Conservation (phyloP, 1,140 invertebrate genomes). For the Ceratina japonica region DNA sequence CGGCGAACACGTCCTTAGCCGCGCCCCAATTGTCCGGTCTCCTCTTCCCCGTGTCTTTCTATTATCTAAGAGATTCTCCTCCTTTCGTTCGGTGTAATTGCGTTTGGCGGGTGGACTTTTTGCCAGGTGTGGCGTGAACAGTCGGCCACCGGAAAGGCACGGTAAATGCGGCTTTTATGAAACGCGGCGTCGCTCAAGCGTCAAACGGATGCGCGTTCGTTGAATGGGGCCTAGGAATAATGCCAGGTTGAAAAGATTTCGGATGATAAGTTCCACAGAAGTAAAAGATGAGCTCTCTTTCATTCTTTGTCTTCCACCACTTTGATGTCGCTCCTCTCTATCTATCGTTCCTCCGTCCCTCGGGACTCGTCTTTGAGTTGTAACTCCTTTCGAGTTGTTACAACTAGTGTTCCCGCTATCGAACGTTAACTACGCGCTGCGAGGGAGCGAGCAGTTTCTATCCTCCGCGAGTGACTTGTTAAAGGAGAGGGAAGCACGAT, state of each 20-base stretch:
- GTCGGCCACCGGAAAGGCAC: too few species aligned
- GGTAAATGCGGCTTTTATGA: too few species aligned
- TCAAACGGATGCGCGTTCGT: neutral
- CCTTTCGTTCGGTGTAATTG: too few species aligned
- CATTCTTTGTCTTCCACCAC: neutral
- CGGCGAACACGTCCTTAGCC: neutral
- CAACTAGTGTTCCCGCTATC: neutral
- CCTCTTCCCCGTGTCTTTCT: too few species aligned
- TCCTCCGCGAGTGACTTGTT: neutral
- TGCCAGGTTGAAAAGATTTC: neutral
- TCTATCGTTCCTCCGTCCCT: too few species aligned
- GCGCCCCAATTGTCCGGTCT: too few species aligned
- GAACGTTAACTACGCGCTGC: neutral
- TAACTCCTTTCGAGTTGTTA: neutral
- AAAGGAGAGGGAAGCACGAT: neutral
- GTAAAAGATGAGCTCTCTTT: slow-evolving; percentile 24
- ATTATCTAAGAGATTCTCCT: too few species aligned
- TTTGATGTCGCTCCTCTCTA: neutral
- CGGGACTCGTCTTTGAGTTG: neutral
- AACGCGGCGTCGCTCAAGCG: neutral
- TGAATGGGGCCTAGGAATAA: neutral
- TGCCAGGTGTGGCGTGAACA: too few species aligned
- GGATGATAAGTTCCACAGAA: slow-evolving; percentile 13
- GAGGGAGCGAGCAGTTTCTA: neutral
- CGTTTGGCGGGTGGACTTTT: too few species aligned